Evolutionary conservation across 2,888 invertebrate genomes (phyloP), one percentile per base, ranked within the genome.

Genomic region (Temnothorax unifasciatus): DNA sequence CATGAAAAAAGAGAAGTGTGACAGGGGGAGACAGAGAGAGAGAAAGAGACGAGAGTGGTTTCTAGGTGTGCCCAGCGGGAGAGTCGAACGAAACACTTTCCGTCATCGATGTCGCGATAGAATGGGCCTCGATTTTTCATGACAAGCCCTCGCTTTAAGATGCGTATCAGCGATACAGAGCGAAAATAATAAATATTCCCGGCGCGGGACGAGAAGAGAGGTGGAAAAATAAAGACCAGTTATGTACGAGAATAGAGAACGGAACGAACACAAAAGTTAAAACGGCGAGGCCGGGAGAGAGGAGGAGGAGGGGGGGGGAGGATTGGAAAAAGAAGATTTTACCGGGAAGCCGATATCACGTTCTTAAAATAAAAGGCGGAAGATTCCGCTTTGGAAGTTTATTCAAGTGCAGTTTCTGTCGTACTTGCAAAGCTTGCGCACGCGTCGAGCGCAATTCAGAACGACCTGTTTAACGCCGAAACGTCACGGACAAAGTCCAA

Each of bases 401-500:
- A 85, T 89, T 89, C 73, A 71, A 87, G 87, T 59, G 82, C 29
- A 75, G 63, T 81, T 84, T 83, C 63, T 18, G 8, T 1, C 21
- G 21, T n/a, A 29, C 68, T 79, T 79, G 59, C 15, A 68, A 63
- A 13, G 76, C 61, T 50, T 34, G 38, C 25, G 44, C 52, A 57
- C 21, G 41, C 57, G 5, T 15, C 47, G 79, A 18, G 15, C 44
- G 54, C 64, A 54, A 84, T 69, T 84, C 71, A 44, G 64, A 54
- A 52, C 59, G 25, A 73, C 15, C 54, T 59, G 75, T 77, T 83
- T 73, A 83, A 44, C 84, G 71, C 50, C 73, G 79, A 79, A 86
- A 79, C 87, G 85, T 87, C 90, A 86, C 66, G 64, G 64, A 73
- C 83, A 90, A 90, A 91, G 88, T 91, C 89, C 88, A 74, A 87